A percentile compares a stretch with the other conserved stretches of the same genome.
phyloP scores from a whole-genome alignment of 2,888 invertebrate genomes.

The Synanthedon myopaeformis region DNA sequence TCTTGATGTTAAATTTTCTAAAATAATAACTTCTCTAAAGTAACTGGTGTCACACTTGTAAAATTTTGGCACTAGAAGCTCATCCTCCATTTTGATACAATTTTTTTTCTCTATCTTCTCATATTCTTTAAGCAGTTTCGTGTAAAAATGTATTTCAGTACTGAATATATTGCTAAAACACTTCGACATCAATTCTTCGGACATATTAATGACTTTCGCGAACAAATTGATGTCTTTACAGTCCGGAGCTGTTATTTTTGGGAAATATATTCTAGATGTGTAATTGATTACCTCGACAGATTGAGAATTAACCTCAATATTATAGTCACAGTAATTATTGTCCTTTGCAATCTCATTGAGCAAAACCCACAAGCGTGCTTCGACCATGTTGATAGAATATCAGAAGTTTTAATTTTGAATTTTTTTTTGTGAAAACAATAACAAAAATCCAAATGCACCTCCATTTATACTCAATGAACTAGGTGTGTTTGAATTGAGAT shows the following conservation, averaged over 20 bases:
- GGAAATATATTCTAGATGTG: slow-evolving; percentile 24
- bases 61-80: slow-evolving; percentile 23
- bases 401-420: too few relatives aligned
- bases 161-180: slow-evolving; percentile 15
- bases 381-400: neutral
- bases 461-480: too few relatives aligned
- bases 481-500: too few relatives aligned
- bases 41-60: slow-evolving; percentile 18
- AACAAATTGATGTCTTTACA: slow-evolving; percentile 23
- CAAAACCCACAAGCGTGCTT: neutral
- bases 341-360: neutral
- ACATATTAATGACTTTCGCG: slow-evolving; percentile 28
- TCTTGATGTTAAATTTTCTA: slow-evolving; percentile 29
- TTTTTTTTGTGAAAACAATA: too few relatives aligned
- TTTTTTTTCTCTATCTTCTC: slow-evolving; percentile 19
- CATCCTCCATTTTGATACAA: slow-evolving; percentile 14
- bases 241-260: slow-evolving; percentile 10
- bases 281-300: slow-evolving; percentile 26
- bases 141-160: slow-evolving; percentile 23
- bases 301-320: neutral
- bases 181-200: slow-evolving; percentile 14
- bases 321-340: neutral
- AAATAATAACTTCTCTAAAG: slow-evolving; percentile 26
- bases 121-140: slow-evolving; percentile 11
- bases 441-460: too few relatives aligned